Base-by-base conservation (phyloP, 2,888 invertebrate genomes). In the Macrosiphum euphorbiae region DNA sequence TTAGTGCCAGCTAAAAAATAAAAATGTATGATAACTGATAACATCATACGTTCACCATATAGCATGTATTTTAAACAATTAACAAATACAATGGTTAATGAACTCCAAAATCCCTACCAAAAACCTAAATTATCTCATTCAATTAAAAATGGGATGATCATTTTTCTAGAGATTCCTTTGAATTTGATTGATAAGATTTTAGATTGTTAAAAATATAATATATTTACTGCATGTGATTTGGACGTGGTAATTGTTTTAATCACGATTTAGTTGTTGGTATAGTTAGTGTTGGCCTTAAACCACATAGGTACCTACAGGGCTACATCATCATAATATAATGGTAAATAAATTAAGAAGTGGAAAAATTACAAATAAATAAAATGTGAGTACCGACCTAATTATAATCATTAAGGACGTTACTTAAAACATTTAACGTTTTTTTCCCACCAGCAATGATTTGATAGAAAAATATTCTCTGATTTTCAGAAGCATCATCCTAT, bases 211-310 rank as follows among this genome's bases (percentile, higher is more conserved):
- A 89, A 26, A 89, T 28, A 28, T 28, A 28, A 47, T 78, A 86
- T 50, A 52, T 91, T 41, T 41, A 55, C 0, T 52, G 55, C 90
- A 90, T 90, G 90, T 78, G 90, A 50, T 84, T 55, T 20, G 20
- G 16, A 55, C 91, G 84, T 91, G 91, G 41, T 84, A 84, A 52
- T 13, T 47, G 84, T 28, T 26, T 78, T 90, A 44, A 88, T 35
- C 87, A 88, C 52, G 52, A 88, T 52, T 24, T 52, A 28, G n/a
- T 52, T 88, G 35, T 24, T 87, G 20, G 24, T 50, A 10, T 44
- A 24, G 50, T 86, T 28, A n/a, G 44, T 50, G 44, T 78, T 35
- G 20, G 35, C 7, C 35, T 20, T 78, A 78, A 20, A 78, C 20
- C 8, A 41, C 20, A n/a, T 1, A 61, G 11, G 3, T 55, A 55